Percentiles rank a stretch among this genome's conserved stretches.
Conservation (phyloP, 2,888 invertebrate species). For the Nomada fucata region DNA sequence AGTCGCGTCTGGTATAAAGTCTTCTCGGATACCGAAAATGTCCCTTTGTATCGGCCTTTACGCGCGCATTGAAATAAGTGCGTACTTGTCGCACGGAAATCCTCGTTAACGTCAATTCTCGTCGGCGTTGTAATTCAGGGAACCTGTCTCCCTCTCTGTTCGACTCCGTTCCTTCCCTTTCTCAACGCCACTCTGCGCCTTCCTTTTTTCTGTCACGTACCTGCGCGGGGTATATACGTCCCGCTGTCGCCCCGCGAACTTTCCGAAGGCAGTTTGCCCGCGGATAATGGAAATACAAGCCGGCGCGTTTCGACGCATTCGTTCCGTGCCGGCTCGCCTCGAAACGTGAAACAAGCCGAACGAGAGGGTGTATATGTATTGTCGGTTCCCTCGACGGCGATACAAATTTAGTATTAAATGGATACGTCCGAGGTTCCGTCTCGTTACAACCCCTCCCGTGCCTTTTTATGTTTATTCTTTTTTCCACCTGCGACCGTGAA, state of each 20-base stretch:
- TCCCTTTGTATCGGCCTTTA: constrained; percentile 46
- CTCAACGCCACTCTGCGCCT: constrained; percentile 10
- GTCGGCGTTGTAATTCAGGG: constrained; percentile 70
- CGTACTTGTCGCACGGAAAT: constrained; percentile 70
- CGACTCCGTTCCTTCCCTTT: background rate
- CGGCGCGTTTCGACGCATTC: constrained; percentile 39
- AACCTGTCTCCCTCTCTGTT: constrained; percentile 43
- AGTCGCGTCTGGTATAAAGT: constrained; percentile 47
- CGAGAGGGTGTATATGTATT: constrained; percentile 35
- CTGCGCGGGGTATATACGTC: constrained; percentile 27
- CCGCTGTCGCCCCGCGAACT: constrained; percentile 59
- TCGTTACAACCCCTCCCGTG: constrained; percentile 31
- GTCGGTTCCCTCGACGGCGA: constrained; percentile 49
- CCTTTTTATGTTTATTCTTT: background rate
- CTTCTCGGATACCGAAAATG: constrained; percentile 53
- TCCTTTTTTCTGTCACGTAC: constrained; percentile 58
- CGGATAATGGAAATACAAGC: constrained; percentile 63
- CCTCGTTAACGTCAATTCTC: constrained; percentile 72
- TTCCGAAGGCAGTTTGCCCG: constrained; percentile 51
- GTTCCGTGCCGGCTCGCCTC: constrained; percentile 23
- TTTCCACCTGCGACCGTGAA: constrained; percentile 25
- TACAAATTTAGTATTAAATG: constrained; percentile 64
- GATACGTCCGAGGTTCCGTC: constrained; percentile 46
- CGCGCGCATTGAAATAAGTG: constrained; percentile 58
- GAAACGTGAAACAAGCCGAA: constrained; percentile 33